These are phyloP conservation scores for Hystrix cristata DNA, from an alignment of 2,113 vertebrate species.

Conservation along the genomic window DNA sequence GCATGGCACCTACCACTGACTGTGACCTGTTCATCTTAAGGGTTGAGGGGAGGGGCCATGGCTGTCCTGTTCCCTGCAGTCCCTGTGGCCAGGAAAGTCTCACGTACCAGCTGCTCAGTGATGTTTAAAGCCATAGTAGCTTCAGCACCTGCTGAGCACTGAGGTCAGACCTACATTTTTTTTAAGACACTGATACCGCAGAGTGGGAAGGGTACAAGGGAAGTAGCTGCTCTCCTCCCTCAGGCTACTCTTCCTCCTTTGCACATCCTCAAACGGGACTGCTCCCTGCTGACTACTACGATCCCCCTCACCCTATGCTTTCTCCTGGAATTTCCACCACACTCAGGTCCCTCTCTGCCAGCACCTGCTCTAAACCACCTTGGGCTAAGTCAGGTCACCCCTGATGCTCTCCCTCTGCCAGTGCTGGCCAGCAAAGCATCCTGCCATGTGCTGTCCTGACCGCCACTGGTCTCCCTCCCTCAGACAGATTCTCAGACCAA, in stretches of 20 bases:
- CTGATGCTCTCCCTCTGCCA: not conserved
- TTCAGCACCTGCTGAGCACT: not conserved
- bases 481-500: not conserved
- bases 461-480: not conserved
- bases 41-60: fast-evolving
- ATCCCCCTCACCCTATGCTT: not conserved
- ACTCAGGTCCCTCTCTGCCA: not conserved
- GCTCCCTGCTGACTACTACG: not conserved
- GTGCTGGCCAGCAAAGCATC: not conserved
- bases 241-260: too few relatives aligned
- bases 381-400: not conserved
- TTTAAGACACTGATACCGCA: too few relatives aligned
- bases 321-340: not conserved
- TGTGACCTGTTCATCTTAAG: not conserved
- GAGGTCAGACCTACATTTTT: not conserved
- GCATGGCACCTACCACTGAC: not conserved
- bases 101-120: not conserved
- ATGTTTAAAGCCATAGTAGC: too few relatives aligned
- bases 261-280: not conserved
- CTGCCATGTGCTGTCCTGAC: too few relatives aligned
- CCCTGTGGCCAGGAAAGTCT: not conserved
- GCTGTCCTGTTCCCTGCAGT: too few relatives aligned
- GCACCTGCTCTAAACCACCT: not conserved
- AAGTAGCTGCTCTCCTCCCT: not conserved
- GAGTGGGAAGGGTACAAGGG: not conserved